Conservation (phyloP, 1,140 invertebrate genomes). For the Caenorhabditis latens region DNA sequence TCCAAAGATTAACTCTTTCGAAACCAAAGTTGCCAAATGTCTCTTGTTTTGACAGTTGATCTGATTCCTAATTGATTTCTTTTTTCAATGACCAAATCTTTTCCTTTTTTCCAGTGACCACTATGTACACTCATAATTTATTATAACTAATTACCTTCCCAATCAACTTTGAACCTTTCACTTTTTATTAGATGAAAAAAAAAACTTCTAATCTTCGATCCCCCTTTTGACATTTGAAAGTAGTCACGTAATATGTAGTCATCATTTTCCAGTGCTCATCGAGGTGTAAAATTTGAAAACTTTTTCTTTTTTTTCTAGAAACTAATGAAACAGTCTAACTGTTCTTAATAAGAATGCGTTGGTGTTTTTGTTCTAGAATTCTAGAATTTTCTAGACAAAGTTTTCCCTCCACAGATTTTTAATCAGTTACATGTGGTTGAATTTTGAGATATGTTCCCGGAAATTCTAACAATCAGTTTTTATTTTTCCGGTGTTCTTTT, state of each 20-base stretch:
- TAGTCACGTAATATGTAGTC: not conserved
- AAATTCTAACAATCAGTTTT: not conserved
- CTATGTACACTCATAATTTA: not conserved
- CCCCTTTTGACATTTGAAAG: not conserved
- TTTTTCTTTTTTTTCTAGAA: not conserved
- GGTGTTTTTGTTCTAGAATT: no score
- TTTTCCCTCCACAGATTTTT: not conserved
- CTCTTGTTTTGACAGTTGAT: no score
- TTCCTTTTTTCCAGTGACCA: not conserved
- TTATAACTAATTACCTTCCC: not conserved
- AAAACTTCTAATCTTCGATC: not conserved
- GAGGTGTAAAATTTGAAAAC: not conserved
- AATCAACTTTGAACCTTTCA: not conserved
- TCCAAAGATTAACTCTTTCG: no score
- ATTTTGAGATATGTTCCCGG: not conserved
- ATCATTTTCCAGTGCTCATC: not conserved
- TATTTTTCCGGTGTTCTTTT: no score
- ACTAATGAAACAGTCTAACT: not conserved
- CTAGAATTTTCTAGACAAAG: no score
- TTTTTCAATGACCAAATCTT: no score
- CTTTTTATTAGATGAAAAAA: not conserved
- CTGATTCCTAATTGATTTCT: no score
- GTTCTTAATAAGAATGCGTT: not conserved
- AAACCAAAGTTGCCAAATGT: no score
- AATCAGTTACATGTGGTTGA: not conserved